Conservation (phyloP, 1,140 invertebrate genomes). For the Orchesella cincta region DNA sequence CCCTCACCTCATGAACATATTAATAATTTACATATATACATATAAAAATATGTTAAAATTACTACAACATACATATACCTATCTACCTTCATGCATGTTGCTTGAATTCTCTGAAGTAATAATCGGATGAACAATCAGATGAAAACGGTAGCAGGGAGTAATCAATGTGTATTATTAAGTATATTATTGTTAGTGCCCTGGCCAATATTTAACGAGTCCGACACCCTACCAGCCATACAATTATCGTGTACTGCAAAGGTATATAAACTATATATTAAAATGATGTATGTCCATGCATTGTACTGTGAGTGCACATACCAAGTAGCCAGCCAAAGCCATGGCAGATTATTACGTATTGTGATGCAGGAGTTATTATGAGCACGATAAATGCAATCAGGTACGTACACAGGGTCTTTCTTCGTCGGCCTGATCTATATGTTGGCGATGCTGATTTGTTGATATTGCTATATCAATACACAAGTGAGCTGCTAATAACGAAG, state of each 20-base stretch:
- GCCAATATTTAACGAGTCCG: constrained; percentile 22
- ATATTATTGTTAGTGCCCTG: neutral
- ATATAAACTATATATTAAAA: neutral
- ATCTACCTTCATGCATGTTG: neutral
- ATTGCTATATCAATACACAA: neutral
- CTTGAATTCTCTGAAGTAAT: neutral
- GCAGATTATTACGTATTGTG: no score
- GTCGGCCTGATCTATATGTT: no score
- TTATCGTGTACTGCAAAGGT: neutral
- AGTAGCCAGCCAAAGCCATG: no score
- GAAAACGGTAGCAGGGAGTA: constrained; percentile 11
- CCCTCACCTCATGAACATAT: neutral
- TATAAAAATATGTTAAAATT: neutral
- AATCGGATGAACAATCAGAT: neutral
- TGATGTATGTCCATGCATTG: no score
- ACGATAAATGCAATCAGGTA: no score
- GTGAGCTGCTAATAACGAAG: neutral
- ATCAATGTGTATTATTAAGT: constrained; percentile 20
- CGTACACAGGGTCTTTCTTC: no score
- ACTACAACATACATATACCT: neutral
- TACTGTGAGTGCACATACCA: no score
- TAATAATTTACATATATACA: neutral
- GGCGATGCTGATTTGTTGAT: neutral
- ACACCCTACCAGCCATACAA: constrained; percentile 18
- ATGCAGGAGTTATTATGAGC: no score